phyloP scores from a whole-genome alignment of 2,113 vertebrate species.

The Apodemus sylvaticus region DNA sequence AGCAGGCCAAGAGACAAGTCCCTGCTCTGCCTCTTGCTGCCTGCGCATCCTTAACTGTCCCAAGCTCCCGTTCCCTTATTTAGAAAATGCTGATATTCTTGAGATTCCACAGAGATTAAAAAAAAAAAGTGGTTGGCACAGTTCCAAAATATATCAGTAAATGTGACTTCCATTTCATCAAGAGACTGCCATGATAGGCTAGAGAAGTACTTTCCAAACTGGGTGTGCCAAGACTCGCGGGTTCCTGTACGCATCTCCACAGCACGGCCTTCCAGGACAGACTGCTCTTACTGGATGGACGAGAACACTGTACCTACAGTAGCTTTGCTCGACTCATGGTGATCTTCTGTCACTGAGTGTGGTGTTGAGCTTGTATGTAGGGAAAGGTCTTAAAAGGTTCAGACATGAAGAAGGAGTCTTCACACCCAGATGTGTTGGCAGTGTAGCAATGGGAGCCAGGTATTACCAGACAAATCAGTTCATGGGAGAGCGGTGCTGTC shows the following conservation, averaged over 20 bases:
- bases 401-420: background rate
- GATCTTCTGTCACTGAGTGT: constrained; percentile 4
- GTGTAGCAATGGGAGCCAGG: background rate
- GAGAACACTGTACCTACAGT: background rate
- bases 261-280: background rate
- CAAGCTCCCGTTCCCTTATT: background rate
- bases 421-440: background rate
- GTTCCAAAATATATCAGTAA: background rate
- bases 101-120: constrained; percentile 19
- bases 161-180: background rate
- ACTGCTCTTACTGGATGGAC: background rate
- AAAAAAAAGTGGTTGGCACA: background rate
- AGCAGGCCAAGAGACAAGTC: background rate
- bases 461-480: background rate
- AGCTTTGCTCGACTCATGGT: background rate
- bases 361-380: background rate
- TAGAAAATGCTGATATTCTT: background rate
- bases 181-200: background rate
- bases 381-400: constrained; percentile 5
- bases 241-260: background rate
- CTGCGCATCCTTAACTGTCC: background rate
- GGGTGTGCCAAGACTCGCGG: background rate
- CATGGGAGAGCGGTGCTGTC: background rate
- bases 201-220: background rate
- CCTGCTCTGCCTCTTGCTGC: background rate